Percentiles rank a stretch among this genome's conserved stretches.
Evolutionary conservation across 1,140 invertebrate species (phyloP).

Genomic region (Eriocheir sinensis): DNA sequence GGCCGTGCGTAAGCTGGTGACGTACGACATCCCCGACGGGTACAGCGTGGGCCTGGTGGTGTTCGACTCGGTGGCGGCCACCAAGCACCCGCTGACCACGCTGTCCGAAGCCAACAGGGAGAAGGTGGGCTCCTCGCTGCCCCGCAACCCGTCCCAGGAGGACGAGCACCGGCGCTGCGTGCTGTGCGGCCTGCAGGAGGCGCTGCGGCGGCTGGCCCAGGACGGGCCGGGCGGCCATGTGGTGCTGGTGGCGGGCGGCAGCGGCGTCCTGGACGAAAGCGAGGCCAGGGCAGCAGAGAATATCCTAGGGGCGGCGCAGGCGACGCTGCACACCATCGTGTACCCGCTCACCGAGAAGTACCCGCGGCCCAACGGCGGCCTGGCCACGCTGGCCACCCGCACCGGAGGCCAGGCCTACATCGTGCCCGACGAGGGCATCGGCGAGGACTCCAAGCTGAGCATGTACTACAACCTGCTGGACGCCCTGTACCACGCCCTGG

Average conservation of each 20-base stretch:
- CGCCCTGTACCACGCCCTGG: slow-evolving; percentile 74
- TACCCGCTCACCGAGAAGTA: slow-evolving; percentile 78
- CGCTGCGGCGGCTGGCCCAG: slow-evolving; percentile 57
- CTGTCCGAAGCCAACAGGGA: slow-evolving; percentile 76
- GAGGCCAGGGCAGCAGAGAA: slow-evolving; percentile 48
- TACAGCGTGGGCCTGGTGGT: slow-evolving; percentile 80
- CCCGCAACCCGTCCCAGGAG: slow-evolving; percentile 76
- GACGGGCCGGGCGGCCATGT: slow-evolving; percentile 69
- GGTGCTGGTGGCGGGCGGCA: slow-evolving; percentile 74
- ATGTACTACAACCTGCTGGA: slow-evolving; percentile 79
- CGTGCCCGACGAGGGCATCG: slow-evolving; percentile 78
- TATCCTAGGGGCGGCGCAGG: slow-evolving; percentile 63
- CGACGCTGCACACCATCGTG: slow-evolving; percentile 73
- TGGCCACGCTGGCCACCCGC: slow-evolving; percentile 63
- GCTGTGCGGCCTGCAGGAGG: slow-evolving; percentile 73
- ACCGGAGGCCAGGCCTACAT: slow-evolving; percentile 72
- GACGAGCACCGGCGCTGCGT: slow-evolving; percentile 73
- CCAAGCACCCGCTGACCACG: slow-evolving; percentile 74
- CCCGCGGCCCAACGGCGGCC: slow-evolving; percentile 66
- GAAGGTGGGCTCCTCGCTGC: slow-evolving; percentile 78
- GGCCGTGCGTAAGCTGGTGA: slow-evolving; percentile 84
- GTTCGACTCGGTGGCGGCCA: slow-evolving; percentile 74
- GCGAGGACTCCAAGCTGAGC: slow-evolving; percentile 77
- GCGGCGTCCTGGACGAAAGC: slow-evolving; percentile 59
- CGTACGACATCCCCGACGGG: slow-evolving; percentile 80